Conservation (phyloP, 2,888 invertebrate species). For the Falcaria lacertinaria region DNA sequence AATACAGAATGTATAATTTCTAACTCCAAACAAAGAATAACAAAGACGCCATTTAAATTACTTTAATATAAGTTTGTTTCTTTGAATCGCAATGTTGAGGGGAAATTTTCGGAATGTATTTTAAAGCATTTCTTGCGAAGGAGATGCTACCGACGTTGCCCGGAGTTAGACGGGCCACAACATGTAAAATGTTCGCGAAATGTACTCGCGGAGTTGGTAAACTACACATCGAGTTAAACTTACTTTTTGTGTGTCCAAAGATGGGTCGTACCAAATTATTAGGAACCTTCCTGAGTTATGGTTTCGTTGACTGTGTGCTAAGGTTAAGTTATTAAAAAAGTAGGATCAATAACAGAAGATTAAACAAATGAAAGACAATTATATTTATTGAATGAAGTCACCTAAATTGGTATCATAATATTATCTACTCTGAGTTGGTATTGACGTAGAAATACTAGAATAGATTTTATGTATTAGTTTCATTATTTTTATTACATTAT, state of each 20-base stretch:
- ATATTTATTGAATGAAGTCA: no score
- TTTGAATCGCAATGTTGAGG: constrained; percentile 60
- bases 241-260: background rate
- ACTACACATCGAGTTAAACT: constrained; percentile 2
- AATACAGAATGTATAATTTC: constrained; percentile 55
- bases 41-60: constrained; percentile 67
- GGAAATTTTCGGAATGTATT: constrained; percentile 71
- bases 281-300: no score
- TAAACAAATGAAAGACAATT: no score
- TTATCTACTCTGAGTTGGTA: no score
- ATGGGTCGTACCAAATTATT: constrained; percentile 4
- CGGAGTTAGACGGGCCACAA: constrained; percentile 50
- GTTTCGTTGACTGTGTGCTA: no score
- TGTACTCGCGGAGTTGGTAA: constrained; percentile 19
- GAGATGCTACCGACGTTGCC: constrained; percentile 59
- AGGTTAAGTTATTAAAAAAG: no score
- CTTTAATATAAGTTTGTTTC: constrained; percentile 69
- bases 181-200: constrained; percentile 40
- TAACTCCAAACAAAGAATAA: constrained; percentile 53
- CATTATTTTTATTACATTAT: no score
- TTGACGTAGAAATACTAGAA: no score
- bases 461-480: no score
- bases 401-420: no score
- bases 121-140: constrained; percentile 65
- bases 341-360: no score